A percentile compares a stretch with the other conserved stretches of the same genome.
Conservation (phyloP, 2,113 vertebrate genomes). For the Neopipo cinnamomea region DNA sequence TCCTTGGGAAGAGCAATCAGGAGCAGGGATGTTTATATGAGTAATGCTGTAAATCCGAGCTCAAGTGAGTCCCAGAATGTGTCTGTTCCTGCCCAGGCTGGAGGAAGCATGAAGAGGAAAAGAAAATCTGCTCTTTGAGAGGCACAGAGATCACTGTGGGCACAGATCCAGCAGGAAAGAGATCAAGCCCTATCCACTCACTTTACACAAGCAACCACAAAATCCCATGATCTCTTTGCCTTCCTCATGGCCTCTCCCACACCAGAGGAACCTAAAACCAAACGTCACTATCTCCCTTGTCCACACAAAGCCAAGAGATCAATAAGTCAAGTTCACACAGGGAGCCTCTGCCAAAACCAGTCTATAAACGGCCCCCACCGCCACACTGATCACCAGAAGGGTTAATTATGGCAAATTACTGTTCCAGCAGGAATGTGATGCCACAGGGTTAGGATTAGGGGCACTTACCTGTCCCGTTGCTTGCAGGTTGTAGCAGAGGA, state of each 20-base stretch:
- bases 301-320: background rate
- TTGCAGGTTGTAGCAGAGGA: constrained; percentile 86
- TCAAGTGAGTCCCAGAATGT: background rate
- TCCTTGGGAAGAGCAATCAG: background rate
- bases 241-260: background rate
- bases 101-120: background rate
- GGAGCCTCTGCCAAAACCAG: background rate
- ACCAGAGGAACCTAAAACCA: background rate
- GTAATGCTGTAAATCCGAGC: background rate
- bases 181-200: background rate
- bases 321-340: background rate
- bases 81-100: background rate
- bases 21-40: background rate
- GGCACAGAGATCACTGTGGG: background rate
- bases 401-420: background rate
- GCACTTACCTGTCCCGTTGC: constrained; percentile 79
- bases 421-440: background rate
- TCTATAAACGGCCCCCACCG: rapidly evolving
- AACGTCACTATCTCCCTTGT: background rate
- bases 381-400: rapidly evolving
- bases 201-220: background rate
- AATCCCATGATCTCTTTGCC: background rate
- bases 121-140: background rate
- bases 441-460: background rate
- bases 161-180: background rate